Base-by-base conservation (phyloP, 2,113 vertebrate genomes). In the Hiodon alosoides region DNA sequence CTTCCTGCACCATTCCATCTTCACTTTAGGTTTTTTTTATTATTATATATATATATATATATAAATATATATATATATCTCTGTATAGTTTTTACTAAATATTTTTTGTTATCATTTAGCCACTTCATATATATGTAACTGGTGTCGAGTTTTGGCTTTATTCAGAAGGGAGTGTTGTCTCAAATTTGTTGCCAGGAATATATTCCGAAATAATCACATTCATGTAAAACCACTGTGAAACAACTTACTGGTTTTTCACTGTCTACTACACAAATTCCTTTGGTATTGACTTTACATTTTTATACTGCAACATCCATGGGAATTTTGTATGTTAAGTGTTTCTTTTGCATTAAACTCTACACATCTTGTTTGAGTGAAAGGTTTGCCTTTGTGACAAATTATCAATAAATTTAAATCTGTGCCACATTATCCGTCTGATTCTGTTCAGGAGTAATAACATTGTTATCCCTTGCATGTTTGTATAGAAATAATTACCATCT, bases 161-260 rank as follows among this genome's bases (percentile, higher is more conserved):
- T 74, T 57, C 58, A n/a, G 6, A 66, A 11, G 73, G 31, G 31
- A 31, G 72, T 68, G 62, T 81, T 84, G 82, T 87, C 79, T 81
- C 82, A 82, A 76, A 78, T 84, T 77, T 85, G 79, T 82, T 82
- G 87, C 86, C 83, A 83, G 78, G 78, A 77, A 82, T 91, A 89
- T 90, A 89, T 85, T 83, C 84, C 86, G 88, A 86, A 77, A 86
- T 81, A 52, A 77, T 86, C 86, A 88, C 90, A 90, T 93, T 91
- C 89, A 88, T 90, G 93, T 94, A 93, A 90, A 92, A 94, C 90
- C 94, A 94, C 94, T 95, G 93, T 96, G 93, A 96, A 92, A 87
- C 67, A 76, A 81, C 85, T 31, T 31, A 54, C 70, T 60, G 61
- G 0, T 7, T 73, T 74, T 52, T 58, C 62, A 11, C 62, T 66